Percentiles rank a stretch among this genome's conserved stretches.
These are phyloP conservation scores for Nomada ferruginata DNA, from an alignment of 2,888 invertebrate species.

Conservation along the genomic window DNA sequence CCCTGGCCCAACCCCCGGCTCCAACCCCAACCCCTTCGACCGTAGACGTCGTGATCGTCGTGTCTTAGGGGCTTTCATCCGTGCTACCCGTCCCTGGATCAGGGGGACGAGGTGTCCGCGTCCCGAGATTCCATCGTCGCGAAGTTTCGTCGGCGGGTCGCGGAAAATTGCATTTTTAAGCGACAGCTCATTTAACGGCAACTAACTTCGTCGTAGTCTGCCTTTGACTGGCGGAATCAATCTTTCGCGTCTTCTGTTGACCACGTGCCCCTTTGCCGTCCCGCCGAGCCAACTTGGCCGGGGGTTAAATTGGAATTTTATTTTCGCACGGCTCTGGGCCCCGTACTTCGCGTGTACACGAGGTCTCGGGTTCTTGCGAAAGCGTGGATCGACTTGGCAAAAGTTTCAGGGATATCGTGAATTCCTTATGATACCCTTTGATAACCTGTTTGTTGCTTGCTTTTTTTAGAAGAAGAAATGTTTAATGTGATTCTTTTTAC, in stretches of 20 bases:
- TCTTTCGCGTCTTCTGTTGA: constrained; percentile 27
- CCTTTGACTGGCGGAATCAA: constrained; percentile 34
- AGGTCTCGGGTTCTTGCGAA: not conserved
- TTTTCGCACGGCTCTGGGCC: not conserved
- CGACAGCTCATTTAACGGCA: constrained; percentile 62
- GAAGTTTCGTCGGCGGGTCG: constrained; percentile 44
- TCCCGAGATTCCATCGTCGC: constrained; percentile 52
- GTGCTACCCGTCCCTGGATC: constrained; percentile 39
- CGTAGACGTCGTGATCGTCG: not conserved
- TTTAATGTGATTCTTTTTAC: too few relatives aligned
- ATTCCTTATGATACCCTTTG: not conserved
- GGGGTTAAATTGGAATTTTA: constrained; percentile 14
- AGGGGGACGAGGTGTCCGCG: constrained; percentile 39
- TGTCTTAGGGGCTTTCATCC: constrained; percentile 34
- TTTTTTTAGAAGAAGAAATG: too few relatives aligned
- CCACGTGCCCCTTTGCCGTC: not conserved
- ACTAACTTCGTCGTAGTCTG: constrained; percentile 22
- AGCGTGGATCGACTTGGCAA: not conserved
- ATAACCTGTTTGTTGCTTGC: not conserved
- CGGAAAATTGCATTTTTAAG: constrained; percentile 70
- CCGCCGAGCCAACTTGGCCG: not conserved
- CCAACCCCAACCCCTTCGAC: constrained; percentile 6
- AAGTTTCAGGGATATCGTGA: constrained; percentile 4
- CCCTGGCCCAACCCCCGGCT: constrained; percentile 16
- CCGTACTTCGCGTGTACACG: not conserved